Conservation (phyloP, 1,140 invertebrate genomes). For the Drosophila auraria region DNA sequence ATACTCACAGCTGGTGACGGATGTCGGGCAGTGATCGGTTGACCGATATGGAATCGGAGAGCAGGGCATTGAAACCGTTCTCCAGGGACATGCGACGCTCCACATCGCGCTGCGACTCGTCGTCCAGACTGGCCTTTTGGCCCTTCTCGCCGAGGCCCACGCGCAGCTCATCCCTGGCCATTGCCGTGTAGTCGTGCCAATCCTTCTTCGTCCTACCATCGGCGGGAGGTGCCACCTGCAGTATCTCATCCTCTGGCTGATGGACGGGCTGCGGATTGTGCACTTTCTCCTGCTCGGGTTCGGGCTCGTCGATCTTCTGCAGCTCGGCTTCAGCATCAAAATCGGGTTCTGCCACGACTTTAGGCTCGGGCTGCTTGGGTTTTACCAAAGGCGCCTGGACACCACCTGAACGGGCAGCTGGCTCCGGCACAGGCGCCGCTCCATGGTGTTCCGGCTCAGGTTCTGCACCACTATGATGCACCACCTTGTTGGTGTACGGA, state of each 20-base stretch:
- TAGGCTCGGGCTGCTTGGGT: neutral
- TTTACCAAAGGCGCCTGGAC: neutral
- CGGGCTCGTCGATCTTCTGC: constrained; percentile 25
- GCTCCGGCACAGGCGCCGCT: constrained; percentile 33
- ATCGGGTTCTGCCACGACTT: neutral
- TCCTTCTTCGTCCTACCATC: constrained; percentile 86
- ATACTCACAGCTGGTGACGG: constrained; percentile 89
- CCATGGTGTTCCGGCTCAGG: constrained; percentile 49
- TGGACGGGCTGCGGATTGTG: neutral
- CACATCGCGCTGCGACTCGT: constrained; percentile 90
- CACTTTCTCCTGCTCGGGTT: neutral
- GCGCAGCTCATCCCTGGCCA: constrained; percentile 89
- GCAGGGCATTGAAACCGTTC: constrained; percentile 94
- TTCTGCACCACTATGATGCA: constrained; percentile 56
- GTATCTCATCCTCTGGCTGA: neutral
- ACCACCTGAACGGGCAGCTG: constrained; percentile 1
- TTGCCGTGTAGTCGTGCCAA: constrained; percentile 93
- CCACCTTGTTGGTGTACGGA: constrained; percentile 71
- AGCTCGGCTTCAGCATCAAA: neutral
- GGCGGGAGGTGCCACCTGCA: constrained; percentile 85
- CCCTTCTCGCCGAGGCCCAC: constrained; percentile 92
- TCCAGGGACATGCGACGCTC: constrained; percentile 70
- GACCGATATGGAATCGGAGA: constrained; percentile 95
- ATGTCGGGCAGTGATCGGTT: constrained; percentile 94
- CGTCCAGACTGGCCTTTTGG: constrained; percentile 88